phyloP scores from a whole-genome alignment of 2,888 invertebrate species.

The Poecilobothrus nobilitatus region DNA sequence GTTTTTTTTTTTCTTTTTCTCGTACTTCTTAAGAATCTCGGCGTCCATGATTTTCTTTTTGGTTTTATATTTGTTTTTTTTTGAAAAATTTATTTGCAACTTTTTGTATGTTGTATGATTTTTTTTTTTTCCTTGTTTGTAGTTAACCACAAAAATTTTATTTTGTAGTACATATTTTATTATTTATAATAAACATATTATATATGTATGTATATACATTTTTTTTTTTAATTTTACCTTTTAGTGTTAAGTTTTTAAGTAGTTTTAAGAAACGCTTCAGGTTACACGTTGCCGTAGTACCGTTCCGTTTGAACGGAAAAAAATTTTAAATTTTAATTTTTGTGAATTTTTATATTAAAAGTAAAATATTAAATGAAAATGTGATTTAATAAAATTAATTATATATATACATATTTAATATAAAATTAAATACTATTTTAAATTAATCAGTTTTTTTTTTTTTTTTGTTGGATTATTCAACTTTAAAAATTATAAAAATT shows the following conservation, averaged over 20 bases:
- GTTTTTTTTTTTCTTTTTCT: not conserved
- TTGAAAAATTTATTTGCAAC: not conserved
- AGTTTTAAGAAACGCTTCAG: constrained; percentile 18
- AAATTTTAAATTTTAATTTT: not conserved
- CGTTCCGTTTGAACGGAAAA: constrained; percentile 12
- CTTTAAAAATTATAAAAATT: too few relatives aligned
- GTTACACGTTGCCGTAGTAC: constrained; percentile 18
- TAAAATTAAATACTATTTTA: too few relatives aligned
- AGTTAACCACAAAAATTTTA: not conserved
- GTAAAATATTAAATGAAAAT: not conserved
- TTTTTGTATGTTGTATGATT: not conserved
- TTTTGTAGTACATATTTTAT: not conserved
- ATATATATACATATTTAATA: too few relatives aligned
- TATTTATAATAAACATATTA: not conserved
- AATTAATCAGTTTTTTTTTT: too few relatives aligned
- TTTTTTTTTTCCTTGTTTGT: not conserved
- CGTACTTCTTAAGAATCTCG: constrained; percentile 1
- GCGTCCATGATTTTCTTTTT: not conserved
- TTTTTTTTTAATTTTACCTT: not conserved
- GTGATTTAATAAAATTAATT: not conserved
- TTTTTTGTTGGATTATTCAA: not conserved
- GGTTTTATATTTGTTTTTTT: not conserved
- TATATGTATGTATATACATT: too few relatives aligned
- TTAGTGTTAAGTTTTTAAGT: constrained; percentile 10
- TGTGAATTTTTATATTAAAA: not conserved